Evolutionary conservation across 2,113 vertebrate species (phyloP).

Genomic region (Rhinoptilus africanus): DNA sequence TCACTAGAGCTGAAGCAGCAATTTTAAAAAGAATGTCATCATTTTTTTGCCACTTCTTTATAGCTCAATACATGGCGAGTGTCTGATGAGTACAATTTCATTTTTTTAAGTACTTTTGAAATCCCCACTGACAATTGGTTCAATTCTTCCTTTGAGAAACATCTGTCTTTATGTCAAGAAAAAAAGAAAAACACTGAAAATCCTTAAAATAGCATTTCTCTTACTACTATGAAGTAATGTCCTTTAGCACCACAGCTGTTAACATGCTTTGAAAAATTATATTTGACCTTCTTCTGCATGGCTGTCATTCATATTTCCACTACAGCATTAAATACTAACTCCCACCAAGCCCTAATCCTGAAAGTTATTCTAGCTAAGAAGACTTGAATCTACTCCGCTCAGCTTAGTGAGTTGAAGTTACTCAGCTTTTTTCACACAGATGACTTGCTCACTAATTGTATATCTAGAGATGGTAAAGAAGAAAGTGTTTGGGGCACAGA

Average conservation of each 20-base stretch:
- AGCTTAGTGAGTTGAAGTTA: neutral
- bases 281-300: neutral
- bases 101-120: conserved; percentile 24
- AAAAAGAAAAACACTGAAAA: neutral
- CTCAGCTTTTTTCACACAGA: neutral
- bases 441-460: accelerated
- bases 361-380: neutral
- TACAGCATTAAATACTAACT: neutral
- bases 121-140: conserved; percentile 9
- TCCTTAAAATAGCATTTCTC: neutral
- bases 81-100: neutral
- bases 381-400: neutral
- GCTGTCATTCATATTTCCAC: neutral
- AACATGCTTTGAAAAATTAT: neutral
- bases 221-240: neutral
- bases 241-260: neutral
- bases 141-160: neutral
- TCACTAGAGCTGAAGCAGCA: conserved; percentile 54
- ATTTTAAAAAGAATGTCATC: conserved; percentile 43
- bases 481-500: neutral
- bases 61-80: conserved; percentile 17
- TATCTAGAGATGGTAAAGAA: neutral
- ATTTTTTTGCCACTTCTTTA: conserved; percentile 45
- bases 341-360: neutral
- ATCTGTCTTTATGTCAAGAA: neutral